Evolutionary conservation across 2,888 invertebrate species (phyloP), one percentile per base, ranked within the genome.

Genomic region (Agonopterix arenella): DNA sequence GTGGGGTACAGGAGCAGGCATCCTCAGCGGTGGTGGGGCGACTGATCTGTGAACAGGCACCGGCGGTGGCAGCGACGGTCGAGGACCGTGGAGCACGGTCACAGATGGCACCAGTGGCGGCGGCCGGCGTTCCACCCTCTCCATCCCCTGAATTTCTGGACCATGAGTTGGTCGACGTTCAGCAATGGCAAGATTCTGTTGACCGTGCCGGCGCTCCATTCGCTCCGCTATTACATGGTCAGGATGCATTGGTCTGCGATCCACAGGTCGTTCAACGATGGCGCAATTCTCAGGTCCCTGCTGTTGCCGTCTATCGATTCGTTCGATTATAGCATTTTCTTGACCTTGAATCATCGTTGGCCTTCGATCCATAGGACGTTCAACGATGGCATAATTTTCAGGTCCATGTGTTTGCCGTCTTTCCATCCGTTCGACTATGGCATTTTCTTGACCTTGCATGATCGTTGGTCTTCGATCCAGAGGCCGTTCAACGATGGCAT

Each of bases 1-100:
- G 48, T 66, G 68, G 44, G 68, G 67, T 52, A 61, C 57, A 0
- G 84, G 84, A 53, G 77, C 82, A 8, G 85, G 84, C 85, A 85
- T 85, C 58, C 84, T 76, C 55, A 75, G 60, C 36, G 73, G 76
- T 16, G 84, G 84, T 11, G 84, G 82, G n/a, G 76, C 67, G 11
- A 81, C 83, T n/a, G 74, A 72, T 58, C 84, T 68, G 50, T 80
- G 78, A 8, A 66, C 70, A 9, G 77, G 77, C 9, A 67, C 70
- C 8, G 76, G 75, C 9, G 80, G 77, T 9, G 75, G 76, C 52
- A 49, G 53, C 36, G 62, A 50, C 18, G 75, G 76, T 49, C 79
- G 56, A 4, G 80, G 76, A 8, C 77, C 81, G 1, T 76, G 77
- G 36, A 80, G 55, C 52, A 80, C 76, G 49, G 78, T 79, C 44